phyloP scores from a whole-genome alignment of 2,888 invertebrate genomes.

The Eurois occulta region DNA sequence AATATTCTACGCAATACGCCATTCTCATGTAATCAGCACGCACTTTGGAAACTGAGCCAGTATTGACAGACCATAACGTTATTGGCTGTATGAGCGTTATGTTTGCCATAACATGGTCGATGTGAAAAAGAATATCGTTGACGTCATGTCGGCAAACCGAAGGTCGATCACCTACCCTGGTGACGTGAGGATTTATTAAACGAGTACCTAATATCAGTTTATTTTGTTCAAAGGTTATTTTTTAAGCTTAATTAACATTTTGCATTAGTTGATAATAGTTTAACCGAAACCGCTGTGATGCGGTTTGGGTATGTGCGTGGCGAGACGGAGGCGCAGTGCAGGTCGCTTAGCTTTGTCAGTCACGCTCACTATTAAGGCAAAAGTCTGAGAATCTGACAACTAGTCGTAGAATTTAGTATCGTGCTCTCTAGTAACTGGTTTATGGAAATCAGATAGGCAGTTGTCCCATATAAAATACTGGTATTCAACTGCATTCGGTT shows the following conservation, averaged over 20 bases:
- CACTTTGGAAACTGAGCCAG: constrained; percentile 46
- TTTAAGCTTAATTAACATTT: not conserved
- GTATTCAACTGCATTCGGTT: too few relatives aligned
- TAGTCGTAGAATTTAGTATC: too few relatives aligned
- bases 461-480: too few relatives aligned
- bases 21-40: constrained; percentile 45
- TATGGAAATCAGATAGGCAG: too few relatives aligned
- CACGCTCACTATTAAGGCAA: too few relatives aligned
- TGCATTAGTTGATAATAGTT: not conserved
- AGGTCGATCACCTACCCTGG: constrained; percentile 41
- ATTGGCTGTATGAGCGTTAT: constrained; percentile 53
- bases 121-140: constrained; percentile 55
- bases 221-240: constrained; percentile 1
- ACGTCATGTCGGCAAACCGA: constrained; percentile 51
- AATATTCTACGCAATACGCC: not conserved
- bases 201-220: not conserved
- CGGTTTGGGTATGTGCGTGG: not conserved
- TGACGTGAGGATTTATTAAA: not conserved
- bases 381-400: too few relatives aligned
- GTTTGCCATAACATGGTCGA: constrained; percentile 50
- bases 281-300: not conserved
- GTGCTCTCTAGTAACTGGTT: too few relatives aligned
- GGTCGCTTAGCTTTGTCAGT: too few relatives aligned
- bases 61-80: constrained; percentile 57
- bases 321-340: not conserved